Evolutionary conservation across 2,888 invertebrate species (phyloP), one percentile per base, ranked within the genome.

Genomic region (Eupithecia vulgata): DNA sequence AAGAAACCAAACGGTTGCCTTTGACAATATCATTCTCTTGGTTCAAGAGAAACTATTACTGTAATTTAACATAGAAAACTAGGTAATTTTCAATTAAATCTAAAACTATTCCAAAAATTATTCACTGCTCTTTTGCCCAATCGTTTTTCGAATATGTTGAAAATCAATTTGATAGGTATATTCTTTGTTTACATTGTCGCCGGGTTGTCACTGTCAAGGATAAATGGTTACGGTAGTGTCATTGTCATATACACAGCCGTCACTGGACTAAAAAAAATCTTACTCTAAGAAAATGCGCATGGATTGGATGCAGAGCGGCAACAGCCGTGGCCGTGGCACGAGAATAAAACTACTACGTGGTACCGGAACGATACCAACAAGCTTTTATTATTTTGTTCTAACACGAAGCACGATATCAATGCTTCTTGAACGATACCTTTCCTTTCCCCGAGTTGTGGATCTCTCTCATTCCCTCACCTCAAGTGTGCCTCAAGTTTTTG

Each of bases 11-110:
- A 96, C 85, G 17, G 96, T 95, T 74, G 95, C 94, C 90, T 95
- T 96, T 48, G 96, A 95, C 81, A 96, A 92, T 88, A 95, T 95
- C 97, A 97, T 75, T 97, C 77, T 73, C 74, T 67, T 68, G 68
- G 42, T 45, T 35, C 59, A 71, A 57, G 70, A 67, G 65, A 64
- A 70, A 76, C 67, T 70, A 74, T 79, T 68, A 48, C 68, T 68
- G n/a, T 70, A 72, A 68, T 70, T 76, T 76, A 45, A 71, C 40
- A 59, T 67, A 37, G 52, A 70, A 66, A 76, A 76, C 77, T 73
- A 61, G 67, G 21, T 70, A 71, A 77, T 73, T 76, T 75, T 57
- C 40, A 64, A 59, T 35, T 59, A 64, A 40, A 57, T 48, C 35
- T 66, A 74, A 70, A 79, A 57, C 10, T 59, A 70, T 70, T 62